Percentiles rank a stretch among this genome's conserved stretches.
These are phyloP conservation scores for Chionis minor DNA, from an alignment of 2,113 vertebrate genomes.

Conservation along the genomic window DNA sequence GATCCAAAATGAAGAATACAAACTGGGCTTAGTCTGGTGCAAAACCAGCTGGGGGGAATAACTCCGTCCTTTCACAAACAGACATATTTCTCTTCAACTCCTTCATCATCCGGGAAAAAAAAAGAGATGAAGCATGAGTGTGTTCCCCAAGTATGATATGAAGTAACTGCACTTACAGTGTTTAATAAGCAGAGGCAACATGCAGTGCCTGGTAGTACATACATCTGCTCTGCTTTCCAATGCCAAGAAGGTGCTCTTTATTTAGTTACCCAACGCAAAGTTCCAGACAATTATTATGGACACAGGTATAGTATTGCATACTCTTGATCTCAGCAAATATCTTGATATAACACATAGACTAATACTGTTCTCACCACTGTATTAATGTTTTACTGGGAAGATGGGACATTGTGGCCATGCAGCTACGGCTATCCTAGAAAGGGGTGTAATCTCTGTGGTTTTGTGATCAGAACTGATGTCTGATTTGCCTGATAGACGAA, in stretches of 20 bases:
- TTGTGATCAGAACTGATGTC: background rate
- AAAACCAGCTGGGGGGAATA: background rate
- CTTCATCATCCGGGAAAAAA: background rate
- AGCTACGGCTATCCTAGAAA: background rate
- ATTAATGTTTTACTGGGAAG: background rate
- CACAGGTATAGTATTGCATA: rapidly evolving
- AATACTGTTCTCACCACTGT: background rate
- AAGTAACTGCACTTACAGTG: background rate
- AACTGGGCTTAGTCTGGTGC: background rate
- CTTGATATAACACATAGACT: background rate
- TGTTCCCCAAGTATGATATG: background rate
- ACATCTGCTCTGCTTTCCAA: background rate
- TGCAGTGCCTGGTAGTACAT: no score
- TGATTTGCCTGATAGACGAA: background rate
- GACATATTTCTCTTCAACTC: background rate
- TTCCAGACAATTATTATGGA: background rate
- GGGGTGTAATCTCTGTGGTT: background rate
- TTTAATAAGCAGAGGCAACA: background rate
- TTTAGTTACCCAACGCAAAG: background rate
- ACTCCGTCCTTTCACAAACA: background rate
- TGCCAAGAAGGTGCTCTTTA: background rate
- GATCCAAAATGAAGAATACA: background rate
- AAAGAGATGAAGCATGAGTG: rapidly evolving
- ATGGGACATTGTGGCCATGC: no score
- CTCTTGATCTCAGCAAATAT: background rate